A percentile compares a stretch with the other conserved stretches of the same genome.
phyloP scores from a whole-genome alignment of 2,113 vertebrate species.

The Pelobates fuscus region DNA sequence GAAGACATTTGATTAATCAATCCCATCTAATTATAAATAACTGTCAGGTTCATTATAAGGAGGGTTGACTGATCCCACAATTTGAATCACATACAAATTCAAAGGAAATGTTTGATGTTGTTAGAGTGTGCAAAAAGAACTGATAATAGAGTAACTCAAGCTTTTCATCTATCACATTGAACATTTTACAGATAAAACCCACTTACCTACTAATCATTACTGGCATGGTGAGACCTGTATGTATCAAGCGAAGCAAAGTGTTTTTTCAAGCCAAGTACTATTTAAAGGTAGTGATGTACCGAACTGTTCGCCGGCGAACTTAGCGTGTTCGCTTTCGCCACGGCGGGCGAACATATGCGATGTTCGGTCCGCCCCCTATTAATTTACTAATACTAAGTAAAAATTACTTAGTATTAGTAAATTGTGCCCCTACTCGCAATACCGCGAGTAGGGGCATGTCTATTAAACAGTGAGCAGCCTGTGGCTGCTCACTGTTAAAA shows the following conservation, averaged over 20 bases:
- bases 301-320: no score
- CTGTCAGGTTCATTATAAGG: conserved; percentile 7
- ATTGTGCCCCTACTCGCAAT: no score
- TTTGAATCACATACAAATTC: not conserved
- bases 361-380: no score
- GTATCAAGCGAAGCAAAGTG: not conserved
- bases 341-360: no score
- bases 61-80: not conserved
- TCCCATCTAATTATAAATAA: conserved; percentile 13
- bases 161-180: conserved; percentile 10
- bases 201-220: conserved; percentile 2
- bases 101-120: conserved; percentile 24
- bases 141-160: conserved; percentile 1
- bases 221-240: not conserved
- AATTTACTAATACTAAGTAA: no score
- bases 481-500: no score
- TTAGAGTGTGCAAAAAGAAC: conserved; percentile 15
- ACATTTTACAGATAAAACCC: not conserved
- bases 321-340: no score
- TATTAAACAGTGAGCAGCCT: no score
- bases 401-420: no score
- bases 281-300: no score
- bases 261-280: not conserved
- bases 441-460: no score
- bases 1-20: not conserved